These are phyloP conservation scores for Drosophila arawakana DNA, from an alignment of 1,140 invertebrate genomes.

Conservation along the genomic window DNA sequence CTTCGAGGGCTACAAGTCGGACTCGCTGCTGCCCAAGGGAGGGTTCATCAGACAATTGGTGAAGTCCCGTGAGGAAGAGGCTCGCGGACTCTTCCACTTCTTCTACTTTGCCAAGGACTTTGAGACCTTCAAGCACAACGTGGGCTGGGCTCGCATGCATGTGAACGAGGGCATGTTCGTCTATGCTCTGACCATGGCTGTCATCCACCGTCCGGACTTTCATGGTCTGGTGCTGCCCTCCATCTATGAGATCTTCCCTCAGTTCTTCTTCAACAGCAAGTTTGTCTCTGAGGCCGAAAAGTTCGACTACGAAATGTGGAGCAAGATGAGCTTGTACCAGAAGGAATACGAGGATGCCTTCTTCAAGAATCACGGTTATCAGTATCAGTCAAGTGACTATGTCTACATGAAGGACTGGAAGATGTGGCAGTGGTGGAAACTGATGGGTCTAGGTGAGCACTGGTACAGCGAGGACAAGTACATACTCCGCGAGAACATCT, in stretches of 20 bases:
- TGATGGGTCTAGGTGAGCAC: conserved; percentile 78
- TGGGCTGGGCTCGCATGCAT: conserved; percentile 86
- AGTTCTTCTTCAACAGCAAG: conserved; percentile 87
- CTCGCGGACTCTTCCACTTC: conserved; percentile 85
- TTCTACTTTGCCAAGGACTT: conserved; percentile 88
- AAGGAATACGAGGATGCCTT: conserved; percentile 87
- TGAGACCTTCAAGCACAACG: conserved; percentile 87
- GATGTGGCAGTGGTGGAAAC: conserved; percentile 83
- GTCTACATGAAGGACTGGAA: conserved; percentile 82
- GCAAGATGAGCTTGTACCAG: conserved; percentile 76
- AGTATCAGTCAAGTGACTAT: conserved; percentile 62
- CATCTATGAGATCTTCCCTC: conserved; percentile 88
- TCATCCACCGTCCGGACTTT: conserved; percentile 87
- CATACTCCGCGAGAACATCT: conserved; percentile 74
- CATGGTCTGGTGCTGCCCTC: conserved; percentile 86
- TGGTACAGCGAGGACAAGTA: conserved; percentile 72
- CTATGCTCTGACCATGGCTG: conserved; percentile 86
- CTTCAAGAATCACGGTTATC: conserved; percentile 87
- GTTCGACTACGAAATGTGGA: conserved; percentile 78
- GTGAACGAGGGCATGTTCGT: conserved; percentile 88
- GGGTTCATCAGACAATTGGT: conserved; percentile 77
- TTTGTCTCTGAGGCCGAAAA: conserved; percentile 86
- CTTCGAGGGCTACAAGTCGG: conserved; percentile 62
- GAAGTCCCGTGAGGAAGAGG: conserved; percentile 85
- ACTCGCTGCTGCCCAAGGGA: conserved; percentile 70